Conservation (phyloP, 2,888 invertebrate species). For the Pycnomerus fuliginosus region DNA sequence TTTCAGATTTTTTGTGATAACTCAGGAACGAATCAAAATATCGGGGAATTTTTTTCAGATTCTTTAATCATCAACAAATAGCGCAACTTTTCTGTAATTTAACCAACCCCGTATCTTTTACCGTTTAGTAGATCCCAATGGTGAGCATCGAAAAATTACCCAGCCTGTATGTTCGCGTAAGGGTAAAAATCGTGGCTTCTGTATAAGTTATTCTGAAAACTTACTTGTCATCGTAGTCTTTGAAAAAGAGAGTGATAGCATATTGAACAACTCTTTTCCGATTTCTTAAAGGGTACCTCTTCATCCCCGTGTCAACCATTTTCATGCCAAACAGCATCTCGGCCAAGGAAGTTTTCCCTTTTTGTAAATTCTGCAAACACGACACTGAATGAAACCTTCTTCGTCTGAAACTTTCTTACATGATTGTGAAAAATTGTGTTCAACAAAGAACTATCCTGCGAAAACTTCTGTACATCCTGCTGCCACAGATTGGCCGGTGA, state of each 20-base stretch:
- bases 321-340: slow-evolving; percentile 94
- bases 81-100: no score
- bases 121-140: no score
- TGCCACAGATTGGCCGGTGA: slow-evolving; percentile 96
- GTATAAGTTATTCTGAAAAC: no score
- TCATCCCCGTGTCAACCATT: slow-evolving; percentile 86
- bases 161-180: no score
- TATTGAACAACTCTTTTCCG: slow-evolving; percentile 85
- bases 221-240: slow-evolving; percentile 75
- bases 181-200: no score
- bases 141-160: no score
- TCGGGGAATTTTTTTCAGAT: no score
- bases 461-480: slow-evolving; percentile 76
- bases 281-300: slow-evolving; percentile 81
- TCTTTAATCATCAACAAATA: no score
- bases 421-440: slow-evolving; percentile 82
- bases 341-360: slow-evolving; percentile 78
- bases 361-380: slow-evolving; percentile 69
- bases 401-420: slow-evolving; percentile 54
- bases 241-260: slow-evolving; percentile 84
- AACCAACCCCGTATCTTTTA: no score
- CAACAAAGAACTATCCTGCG: slow-evolving; percentile 76
- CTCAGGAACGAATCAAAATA: no score
- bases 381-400: background rate
- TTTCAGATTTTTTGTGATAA: no score